Conservation (phyloP, 2,113 vertebrate species). For the Otolemur garnettii region DNA sequence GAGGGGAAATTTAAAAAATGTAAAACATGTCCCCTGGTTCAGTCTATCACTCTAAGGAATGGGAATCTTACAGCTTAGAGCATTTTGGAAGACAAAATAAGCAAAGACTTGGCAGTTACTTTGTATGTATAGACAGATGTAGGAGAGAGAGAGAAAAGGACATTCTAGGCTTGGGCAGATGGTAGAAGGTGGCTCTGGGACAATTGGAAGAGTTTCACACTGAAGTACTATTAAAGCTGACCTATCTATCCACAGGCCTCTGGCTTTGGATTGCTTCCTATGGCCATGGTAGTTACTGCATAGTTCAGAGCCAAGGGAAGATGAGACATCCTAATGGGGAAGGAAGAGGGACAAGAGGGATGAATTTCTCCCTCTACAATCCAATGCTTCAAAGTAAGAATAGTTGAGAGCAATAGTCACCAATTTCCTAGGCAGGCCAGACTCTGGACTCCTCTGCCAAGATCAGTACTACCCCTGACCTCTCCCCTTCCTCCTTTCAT, state of each 20-base stretch:
- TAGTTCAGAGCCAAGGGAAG: conserved; percentile 68
- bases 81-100: conserved; percentile 69
- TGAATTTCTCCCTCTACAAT: not conserved
- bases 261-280: conserved; percentile 63
- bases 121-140: conserved; percentile 30
- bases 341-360: conserved; percentile 25
- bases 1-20: conserved; percentile 47
- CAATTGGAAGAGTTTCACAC: conserved; percentile 52
- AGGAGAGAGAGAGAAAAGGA: conserved; percentile 57
- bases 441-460: not conserved
- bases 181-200: conserved; percentile 72
- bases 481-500: not conserved
- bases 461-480: not conserved
- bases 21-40: not conserved
- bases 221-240: conserved; percentile 72
- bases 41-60: conserved; percentile 21
- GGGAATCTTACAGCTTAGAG: not conserved
- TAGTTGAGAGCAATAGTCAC: not conserved
- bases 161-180: conserved; percentile 65
- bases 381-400: conserved; percentile 23
- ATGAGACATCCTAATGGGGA: not conserved
- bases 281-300: conserved; percentile 58
- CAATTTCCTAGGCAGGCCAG: conserved; percentile 9
- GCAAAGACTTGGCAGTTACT: conserved; percentile 49
- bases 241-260: conserved; percentile 74